Base-by-base conservation (phyloP, 2,113 vertebrate species). In the Oncorhynchus tshawytscha region DNA sequence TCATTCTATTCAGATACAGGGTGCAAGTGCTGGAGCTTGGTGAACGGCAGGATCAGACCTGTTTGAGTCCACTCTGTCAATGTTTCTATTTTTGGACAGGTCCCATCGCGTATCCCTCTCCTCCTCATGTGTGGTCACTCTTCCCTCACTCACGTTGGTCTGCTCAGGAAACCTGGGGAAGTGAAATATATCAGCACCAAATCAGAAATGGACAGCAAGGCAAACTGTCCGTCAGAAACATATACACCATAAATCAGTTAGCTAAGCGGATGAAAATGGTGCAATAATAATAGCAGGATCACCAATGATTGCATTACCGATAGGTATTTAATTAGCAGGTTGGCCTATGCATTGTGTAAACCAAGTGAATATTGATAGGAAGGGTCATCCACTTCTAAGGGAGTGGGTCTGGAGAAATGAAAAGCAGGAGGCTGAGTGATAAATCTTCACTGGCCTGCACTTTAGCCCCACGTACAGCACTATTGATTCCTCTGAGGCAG, bases 321-420 rank as follows among this genome's bases (percentile, higher is more conserved):
- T 88, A 89, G 86, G 77, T 71, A 83, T 90, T 91, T 91, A 89
- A 93, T 93, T 90, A 92, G 89, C 72, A 74, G 70, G 75, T 83
- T 67, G 65, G 82, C 82, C 82, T 83, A 5, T 79, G 80, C 16
- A 54, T 54, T 54, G 51, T 54, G 16, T 5, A 18, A 18, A 18
- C 51, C 51, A 16, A 18, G 51, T 54, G 16, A 54, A 18, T 54
- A 54, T 54, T 5, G 51, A 54, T 54, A 54, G 51, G 51, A 54
- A 18, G 51, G 51, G 51, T 18, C 51, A 54, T 54, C 51, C 51
- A 54, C 15, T 18, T 54, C 51, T 54, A 54, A 54, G 51, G 9
- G 39, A 9, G 39, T 45, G 39, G 39, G 39, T 45, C 39, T 45
- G 39, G 39, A 54, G 51, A 54, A 54, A 54, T 54, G 9, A 54